A percentile compares a stretch with the other conserved stretches of the same genome.
phyloP scores from a whole-genome alignment of 2,113 vertebrate genomes.

The Eolophus roseicapilla region DNA sequence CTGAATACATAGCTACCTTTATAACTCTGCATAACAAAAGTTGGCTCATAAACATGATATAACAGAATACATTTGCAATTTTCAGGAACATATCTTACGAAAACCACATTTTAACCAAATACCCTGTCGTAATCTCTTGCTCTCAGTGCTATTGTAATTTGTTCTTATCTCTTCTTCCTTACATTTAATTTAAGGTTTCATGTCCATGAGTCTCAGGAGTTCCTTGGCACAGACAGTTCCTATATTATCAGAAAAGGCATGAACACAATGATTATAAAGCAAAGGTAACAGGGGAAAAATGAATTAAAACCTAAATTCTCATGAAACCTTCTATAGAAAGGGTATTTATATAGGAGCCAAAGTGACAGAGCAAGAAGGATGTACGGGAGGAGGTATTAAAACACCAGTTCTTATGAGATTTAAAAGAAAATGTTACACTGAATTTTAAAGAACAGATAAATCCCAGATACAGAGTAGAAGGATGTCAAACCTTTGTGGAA shows the following conservation, averaged over 20 bases:
- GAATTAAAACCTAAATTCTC: conserved; percentile 25
- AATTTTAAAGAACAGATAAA: conserved; percentile 41
- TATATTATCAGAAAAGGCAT: conserved; percentile 7
- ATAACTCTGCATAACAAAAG: conserved; percentile 20
- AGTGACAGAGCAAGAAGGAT: background rate
- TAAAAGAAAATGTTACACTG: background rate
- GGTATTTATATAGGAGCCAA: background rate
- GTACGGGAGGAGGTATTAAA: background rate
- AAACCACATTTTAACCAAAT: conserved; percentile 35
- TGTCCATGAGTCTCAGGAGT: conserved; percentile 36
- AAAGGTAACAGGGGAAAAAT: background rate
- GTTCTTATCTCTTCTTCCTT: conserved; percentile 50
- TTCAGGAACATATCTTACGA: conserved; percentile 34
- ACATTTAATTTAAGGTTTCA: conserved; percentile 47
- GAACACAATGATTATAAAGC: conserved; percentile 16
- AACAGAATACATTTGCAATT: conserved; percentile 34
- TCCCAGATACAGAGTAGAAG: background rate
- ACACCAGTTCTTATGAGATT: background rate
- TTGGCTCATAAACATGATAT: background rate
- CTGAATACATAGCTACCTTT: background rate
- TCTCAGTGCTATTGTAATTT: conserved; percentile 25
- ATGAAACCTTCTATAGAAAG: background rate
- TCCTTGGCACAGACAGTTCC: conserved; percentile 6
- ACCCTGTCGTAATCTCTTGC: conserved; percentile 15
- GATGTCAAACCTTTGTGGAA: conserved; percentile 16